Base-by-base conservation (phyloP, 2,888 invertebrate species). In the Petrophora chlorosata region DNA sequence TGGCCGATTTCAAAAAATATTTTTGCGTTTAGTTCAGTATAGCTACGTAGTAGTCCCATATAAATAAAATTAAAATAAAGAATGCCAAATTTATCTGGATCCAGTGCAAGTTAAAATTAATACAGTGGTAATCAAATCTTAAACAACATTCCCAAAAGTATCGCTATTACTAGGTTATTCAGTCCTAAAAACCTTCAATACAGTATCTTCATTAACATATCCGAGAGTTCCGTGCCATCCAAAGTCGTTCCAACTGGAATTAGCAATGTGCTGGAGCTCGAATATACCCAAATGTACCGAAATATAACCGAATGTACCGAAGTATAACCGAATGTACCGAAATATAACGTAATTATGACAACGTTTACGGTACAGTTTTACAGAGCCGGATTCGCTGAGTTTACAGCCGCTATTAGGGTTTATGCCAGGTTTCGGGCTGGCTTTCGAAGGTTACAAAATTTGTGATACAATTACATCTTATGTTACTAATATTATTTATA, bases 181-280 rank as follows among this genome's bases (percentile, higher is more conserved):
- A 19, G 29, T 32, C 35, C 36, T 30, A 17, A 28, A n/a, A 4
- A 25, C 36, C 30, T 48, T 23, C 14, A 33, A 42, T 19, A 28
- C 22, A n/a, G 26, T 22, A 16, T 41, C 33, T 44, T 41, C 50
- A 57, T 57, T 57, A 55, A 53, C 57, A 57, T 59, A 57, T 51
- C 50, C 53, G 43, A 43, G 43, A 51, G 39, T 54, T 48, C 28
- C 34, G 53, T 39, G 22, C 46, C 38, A 46, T 53, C 36, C 43
- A 38, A 56, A 52, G 44, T 53, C 43, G 29, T 40, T 47, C 40
- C 43, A 48, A 49, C 44, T 36, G 34, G 10, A 33, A 45, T 51
- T 42, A 51, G 39, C 25, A 44, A 38, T 14, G 30, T 42, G 32
- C 42, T 17, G 12, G 16, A 14, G 42, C 15, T 13, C 14, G 8